A percentile compares a stretch with the other conserved stretches of the same genome.
These are phyloP conservation scores for Coecobrya sp. DNA, from an alignment of 2,888 invertebrate species.

Conservation along the genomic window DNA sequence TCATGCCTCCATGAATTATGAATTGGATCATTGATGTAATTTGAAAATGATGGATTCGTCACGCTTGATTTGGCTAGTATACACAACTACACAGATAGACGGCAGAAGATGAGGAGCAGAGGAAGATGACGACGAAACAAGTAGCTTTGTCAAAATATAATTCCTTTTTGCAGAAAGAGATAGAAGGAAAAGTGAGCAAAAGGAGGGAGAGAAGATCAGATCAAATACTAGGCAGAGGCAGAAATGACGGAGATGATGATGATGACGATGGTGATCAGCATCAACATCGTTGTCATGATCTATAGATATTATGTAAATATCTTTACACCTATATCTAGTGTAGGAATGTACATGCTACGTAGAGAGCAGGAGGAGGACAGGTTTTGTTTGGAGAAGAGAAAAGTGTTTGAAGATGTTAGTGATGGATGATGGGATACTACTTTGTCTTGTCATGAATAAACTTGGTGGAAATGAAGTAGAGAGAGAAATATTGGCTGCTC, in stretches of 20 bases:
- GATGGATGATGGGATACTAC: slow-evolving; percentile 51
- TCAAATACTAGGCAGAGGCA: slow-evolving; percentile 30
- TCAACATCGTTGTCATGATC: not conserved
- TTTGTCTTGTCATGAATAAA: slow-evolving; percentile 56
- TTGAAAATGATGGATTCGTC: slow-evolving; percentile 71
- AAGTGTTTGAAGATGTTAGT: slow-evolving; percentile 54
- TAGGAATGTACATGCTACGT: not conserved
- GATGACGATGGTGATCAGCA: not conserved
- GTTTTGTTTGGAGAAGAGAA: slow-evolving; percentile 37
- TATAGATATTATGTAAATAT: not conserved
- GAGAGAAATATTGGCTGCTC: slow-evolving; percentile 21
- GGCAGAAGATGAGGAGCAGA: not conserved
- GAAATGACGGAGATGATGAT: slow-evolving; percentile 11
- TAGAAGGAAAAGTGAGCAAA: not conserved
- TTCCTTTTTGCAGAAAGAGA: slow-evolving; percentile 14
- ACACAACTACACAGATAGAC: not conserved
- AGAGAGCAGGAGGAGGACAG: not conserved
- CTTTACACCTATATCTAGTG: not conserved
- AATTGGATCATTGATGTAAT: slow-evolving; percentile 66
- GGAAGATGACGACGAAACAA: slow-evolving; percentile 13
- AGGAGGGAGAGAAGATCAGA: slow-evolving; percentile 21
- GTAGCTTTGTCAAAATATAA: slow-evolving; percentile 52
- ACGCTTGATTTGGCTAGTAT: slow-evolving; percentile 56
- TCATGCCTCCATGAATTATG: slow-evolving; percentile 50
- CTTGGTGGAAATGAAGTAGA: slow-evolving; percentile 36